A percentile compares a stretch with the other conserved stretches of the same genome.
phyloP scores from a whole-genome alignment of 2,113 vertebrate species.

The Silurus asotus region DNA sequence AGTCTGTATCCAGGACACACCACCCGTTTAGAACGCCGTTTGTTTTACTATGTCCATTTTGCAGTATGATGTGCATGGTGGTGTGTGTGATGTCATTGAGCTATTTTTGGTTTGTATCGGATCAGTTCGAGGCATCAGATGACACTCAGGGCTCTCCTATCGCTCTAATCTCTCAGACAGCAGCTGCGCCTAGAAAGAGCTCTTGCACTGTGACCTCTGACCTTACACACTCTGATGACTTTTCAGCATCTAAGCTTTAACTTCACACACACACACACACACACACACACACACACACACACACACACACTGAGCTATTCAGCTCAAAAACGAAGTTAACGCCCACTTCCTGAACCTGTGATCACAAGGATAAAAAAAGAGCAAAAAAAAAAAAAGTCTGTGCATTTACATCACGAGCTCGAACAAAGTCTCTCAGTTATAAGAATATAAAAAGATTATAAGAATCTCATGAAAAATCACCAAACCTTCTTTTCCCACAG shows the following conservation, averaged over 20 bases:
- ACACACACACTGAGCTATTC: too few species aligned
- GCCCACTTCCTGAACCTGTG: neutral
- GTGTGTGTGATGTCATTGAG: neutral
- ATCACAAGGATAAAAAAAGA: neutral
- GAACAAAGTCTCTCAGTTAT: neutral
- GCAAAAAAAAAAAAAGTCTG: neutral
- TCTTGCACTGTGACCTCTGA: constrained; percentile 1
- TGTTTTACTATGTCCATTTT: neutral
- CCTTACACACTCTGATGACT: constrained; percentile 1
- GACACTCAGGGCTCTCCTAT: neutral
- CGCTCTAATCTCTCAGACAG: neutral
- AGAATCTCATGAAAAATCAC: neutral
- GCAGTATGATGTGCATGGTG: neutral
- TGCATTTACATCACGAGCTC: neutral
- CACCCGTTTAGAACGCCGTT: too few species aligned
- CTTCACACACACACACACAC: neutral
- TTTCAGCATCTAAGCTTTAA: neutral
- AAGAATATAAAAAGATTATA: neutral
- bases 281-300: neutral
- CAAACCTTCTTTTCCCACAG: neutral
- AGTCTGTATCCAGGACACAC: neutral
- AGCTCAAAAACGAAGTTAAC: neutral
- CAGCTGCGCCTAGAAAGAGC: neutral
- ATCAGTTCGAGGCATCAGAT: neutral
- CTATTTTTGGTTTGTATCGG: neutral